Percentiles rank a stretch among this genome's conserved stretches.
phyloP scores from a whole-genome alignment of 2,113 vertebrate genomes.

The Carettochelys insculpta region DNA sequence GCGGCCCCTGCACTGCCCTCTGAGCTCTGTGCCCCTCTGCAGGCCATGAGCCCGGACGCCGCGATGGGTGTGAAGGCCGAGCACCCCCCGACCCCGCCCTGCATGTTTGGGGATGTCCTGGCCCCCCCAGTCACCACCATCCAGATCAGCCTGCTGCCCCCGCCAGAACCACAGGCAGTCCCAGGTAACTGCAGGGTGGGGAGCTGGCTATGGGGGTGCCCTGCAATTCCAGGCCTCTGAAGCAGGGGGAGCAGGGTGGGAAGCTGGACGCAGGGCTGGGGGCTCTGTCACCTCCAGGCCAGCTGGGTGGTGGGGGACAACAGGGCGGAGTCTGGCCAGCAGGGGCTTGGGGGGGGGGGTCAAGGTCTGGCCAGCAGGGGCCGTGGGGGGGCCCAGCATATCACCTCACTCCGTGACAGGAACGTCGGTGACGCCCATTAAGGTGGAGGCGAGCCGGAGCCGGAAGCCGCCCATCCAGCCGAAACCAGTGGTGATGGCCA shows the following conservation, averaged over 20 bases:
- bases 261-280: background rate
- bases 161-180: background rate
- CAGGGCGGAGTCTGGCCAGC: too few species aligned
- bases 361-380: background rate
- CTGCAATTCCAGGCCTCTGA: too few species aligned
- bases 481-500: slow-evolving; percentile 78
- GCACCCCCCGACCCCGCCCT: slow-evolving; percentile 85
- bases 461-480: slow-evolving; percentile 86
- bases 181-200: background rate
- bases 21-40: background rate
- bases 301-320: too few species aligned
- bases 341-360: background rate
- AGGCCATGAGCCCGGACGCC: slow-evolving; percentile 30
- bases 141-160: slow-evolving; percentile 77
- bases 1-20: background rate
- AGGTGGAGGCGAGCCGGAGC: slow-evolving; percentile 73
- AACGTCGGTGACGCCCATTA: slow-evolving; percentile 11
- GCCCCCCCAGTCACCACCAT: slow-evolving; percentile 77
- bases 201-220: too few species aligned
- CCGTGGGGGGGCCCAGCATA: background rate
- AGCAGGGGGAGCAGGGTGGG: background rate
- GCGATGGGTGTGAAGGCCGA: slow-evolving; percentile 80
- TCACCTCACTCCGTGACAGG: slow-evolving; percentile 26
- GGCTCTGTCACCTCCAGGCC: background rate
- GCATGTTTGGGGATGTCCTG: slow-evolving; percentile 85